Evolutionary conservation across 2,797 vertebrate species (phyloP), one percentile per base, ranked within the genome.

Genomic region (Parambassis ranga): DNA sequence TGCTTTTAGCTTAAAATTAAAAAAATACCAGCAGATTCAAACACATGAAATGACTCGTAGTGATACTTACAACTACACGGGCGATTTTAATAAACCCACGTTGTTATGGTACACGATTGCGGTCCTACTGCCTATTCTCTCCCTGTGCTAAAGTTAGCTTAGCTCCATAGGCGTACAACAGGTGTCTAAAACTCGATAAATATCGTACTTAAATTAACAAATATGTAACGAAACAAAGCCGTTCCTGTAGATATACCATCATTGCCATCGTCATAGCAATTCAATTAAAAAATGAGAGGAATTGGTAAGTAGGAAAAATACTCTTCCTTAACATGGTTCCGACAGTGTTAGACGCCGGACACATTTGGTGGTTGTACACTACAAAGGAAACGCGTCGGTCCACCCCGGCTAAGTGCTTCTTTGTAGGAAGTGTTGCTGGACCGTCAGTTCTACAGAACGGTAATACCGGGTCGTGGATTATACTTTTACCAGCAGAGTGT

Each of bases 351-450:
- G 3, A 47, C 38, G 36, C 33, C 79, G 85, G 87, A 84, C 48
- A 13, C 22, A 73, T 88, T 88, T 77, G 11, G 37, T 4, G 4
- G 90, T 65, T 75, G 75, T 82, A 82, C 85, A 16, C 0, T 9
- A 15, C 13, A 26, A n/a, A 38, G 36, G 57, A 48, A 56, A 31
- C 61, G 16, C 48, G 26, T 43, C 44, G 26, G 30, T 57, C 20
- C 31, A 24, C 6, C 22, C 51, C 50, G 36, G 32, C 16, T 14
- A 10, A 15, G 7, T 58, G 30, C 2, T 52, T 11, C 24, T 65
- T 23, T 65, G 3, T 30, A 65, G 51, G 58, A 75, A 65, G 67
- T 67, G 28, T 51, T 31, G 26, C 6, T 47, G 16, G 16, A n/a
- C 11, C 43, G 26, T 58, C 38, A 10, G 15, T 64, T 71, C 27